Evolutionary conservation across 1,140 invertebrate species (phyloP), one percentile per base, ranked within the genome.

Genomic region (Ditylenchus dipsaci): DNA sequence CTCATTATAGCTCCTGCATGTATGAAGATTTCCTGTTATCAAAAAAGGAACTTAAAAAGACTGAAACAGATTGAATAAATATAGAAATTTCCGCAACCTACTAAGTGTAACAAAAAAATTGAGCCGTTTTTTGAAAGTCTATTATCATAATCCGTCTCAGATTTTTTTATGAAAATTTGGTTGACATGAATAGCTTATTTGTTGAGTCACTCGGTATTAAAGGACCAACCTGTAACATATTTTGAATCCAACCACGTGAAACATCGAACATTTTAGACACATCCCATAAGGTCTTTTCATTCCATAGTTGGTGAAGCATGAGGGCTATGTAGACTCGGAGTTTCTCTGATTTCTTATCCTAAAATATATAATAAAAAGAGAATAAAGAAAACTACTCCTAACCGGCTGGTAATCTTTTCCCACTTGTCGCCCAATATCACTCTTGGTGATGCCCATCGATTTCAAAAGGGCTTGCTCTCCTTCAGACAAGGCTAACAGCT

Each of bases 291-390:
- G 65, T 27, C 43, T 64, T 33, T 21, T 45, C 45, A 21, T 53
- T 42, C 73, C 73, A 76, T 23, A 73, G 26, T 57, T 69, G 15
- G n/a, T 59, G 57, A 13, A 73, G 61, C 72, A 73, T 73, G 33
- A 73, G 63, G 42, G 57, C 64, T 19, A 73, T 63, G 29, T 73
- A 73, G 21, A 71, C 23, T 21, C 73, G 72, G 45, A 67, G 27
- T 21, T 19, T 30, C 23, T 74, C 33, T 26, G 15, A 42, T 8
- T 23, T 21, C 19, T 9, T 29, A 26, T 72, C 49, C 71, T 72
- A n/a, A 57, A 68, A 68, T 13, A 68, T n/a, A 70, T 17, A 21
- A 68, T 68, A 8, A 33, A 11, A 13, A 63, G 5, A 43, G 23
- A 63, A 63, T 33, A 3, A 57, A 63, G 29, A 30, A 23, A 45